Conservation (phyloP, 2,113 vertebrate species). For the Barnardius zonarius region DNA sequence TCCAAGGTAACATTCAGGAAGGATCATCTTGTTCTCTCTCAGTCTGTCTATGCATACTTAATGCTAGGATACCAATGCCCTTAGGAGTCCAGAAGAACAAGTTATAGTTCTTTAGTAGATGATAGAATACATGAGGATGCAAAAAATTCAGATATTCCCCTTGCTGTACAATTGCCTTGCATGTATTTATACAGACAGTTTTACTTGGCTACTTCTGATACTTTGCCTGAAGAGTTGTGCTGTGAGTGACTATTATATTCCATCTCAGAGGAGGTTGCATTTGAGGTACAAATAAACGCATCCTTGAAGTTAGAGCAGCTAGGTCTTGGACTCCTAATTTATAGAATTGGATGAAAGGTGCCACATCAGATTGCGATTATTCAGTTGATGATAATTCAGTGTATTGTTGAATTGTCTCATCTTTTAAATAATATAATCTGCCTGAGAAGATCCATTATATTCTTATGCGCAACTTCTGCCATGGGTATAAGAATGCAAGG, state of each 20-base stretch:
- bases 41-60: not conserved
- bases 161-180: not conserved
- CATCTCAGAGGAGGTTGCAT: not conserved
- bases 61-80: not conserved
- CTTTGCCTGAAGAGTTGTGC: not conserved
- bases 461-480: not conserved
- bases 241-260: not conserved
- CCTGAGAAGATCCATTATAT: not conserved
- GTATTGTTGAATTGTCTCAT: not conserved
- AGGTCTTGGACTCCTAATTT: not conserved
- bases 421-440: not conserved
- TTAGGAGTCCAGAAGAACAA: not conserved
- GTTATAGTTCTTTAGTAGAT: not conserved
- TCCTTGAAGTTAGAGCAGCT: not conserved
- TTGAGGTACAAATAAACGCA: not conserved
- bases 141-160: not conserved
- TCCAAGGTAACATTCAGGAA: not conserved
- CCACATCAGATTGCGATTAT: not conserved
- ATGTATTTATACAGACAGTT: not conserved
- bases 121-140: not conserved
- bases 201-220: not conserved
- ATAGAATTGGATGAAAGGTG: not conserved
- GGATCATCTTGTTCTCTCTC: not conserved
- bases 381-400: not conserved
- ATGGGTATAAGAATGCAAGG: not conserved